Conservation (phyloP, 2,797 vertebrate species). For the Gambusia yucatana region DNA sequence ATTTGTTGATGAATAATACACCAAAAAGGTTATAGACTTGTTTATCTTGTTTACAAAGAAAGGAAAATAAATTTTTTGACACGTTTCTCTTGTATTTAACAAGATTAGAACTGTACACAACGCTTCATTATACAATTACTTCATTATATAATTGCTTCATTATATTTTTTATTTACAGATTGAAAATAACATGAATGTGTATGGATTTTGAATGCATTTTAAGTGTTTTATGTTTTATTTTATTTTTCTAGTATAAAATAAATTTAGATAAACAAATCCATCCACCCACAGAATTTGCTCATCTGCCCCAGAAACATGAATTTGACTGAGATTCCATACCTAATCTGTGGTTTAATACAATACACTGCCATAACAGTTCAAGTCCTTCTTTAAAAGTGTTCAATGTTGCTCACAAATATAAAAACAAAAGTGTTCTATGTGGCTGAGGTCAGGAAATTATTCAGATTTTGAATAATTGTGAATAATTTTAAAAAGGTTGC, state of each 20-base stretch:
- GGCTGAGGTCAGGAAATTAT: neutral
- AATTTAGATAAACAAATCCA: neutral
- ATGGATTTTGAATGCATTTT: neutral
- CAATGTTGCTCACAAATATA: neutral
- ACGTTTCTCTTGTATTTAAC: neutral
- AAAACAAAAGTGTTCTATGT: neutral
- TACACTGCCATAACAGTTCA: neutral
- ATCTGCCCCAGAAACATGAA: neutral
- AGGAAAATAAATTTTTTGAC: neutral
- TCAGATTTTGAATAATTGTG: neutral
- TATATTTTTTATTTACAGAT: neutral
- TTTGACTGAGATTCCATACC: neutral
- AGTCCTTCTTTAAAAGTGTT: neutral
- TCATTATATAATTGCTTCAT: neutral
- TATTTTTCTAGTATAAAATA: neutral
- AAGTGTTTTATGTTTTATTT: neutral
- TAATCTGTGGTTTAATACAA: neutral
- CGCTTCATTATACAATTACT: neutral
- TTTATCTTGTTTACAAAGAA: neutral
- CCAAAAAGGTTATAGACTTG: neutral
- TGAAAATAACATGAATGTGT: neutral
- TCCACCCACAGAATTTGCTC: neutral
- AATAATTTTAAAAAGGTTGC: slow-evolving; percentile 8
- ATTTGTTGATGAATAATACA: neutral
- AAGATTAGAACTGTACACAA: neutral